These are phyloP conservation scores for Dermolepida albohirtum DNA, from an alignment of 2,888 invertebrate genomes.

Conservation along the genomic window DNA sequence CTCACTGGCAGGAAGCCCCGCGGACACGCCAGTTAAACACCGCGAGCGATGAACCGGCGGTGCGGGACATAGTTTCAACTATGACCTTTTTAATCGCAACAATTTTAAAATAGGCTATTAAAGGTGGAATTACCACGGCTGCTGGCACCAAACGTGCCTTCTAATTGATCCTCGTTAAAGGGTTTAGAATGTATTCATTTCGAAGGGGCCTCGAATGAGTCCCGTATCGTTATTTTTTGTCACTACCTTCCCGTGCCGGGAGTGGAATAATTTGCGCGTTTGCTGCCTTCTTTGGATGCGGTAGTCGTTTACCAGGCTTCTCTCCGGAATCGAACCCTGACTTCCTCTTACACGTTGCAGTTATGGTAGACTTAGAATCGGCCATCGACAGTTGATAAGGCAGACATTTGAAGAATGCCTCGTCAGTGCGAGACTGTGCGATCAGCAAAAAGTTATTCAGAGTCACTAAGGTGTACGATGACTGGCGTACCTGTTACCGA, in stretches of 20 bases:
- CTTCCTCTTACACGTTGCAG: constrained; percentile 79
- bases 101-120: constrained; percentile 77
- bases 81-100: constrained; percentile 70
- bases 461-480: no score
- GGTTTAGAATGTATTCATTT: no score
- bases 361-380: constrained; percentile 76
- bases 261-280: constrained; percentile 75
- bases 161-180: no score
- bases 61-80: constrained; percentile 66
- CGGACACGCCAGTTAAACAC: no score
- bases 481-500: no score
- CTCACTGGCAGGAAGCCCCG: no score
- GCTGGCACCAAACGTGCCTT: constrained; percentile 64
- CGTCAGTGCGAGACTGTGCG: no score
- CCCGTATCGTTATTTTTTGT: constrained; percentile 5
- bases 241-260: constrained; percentile 19
- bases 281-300: constrained; percentile 80
- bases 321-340: constrained; percentile 78
- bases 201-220: not conserved
- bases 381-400: constrained; percentile 75
- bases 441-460: no score
- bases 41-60: no score
- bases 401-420: constrained; percentile 58
- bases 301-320: constrained; percentile 67
- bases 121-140: constrained; percentile 80